A percentile compares a stretch with the other conserved stretches of the same genome.
Evolutionary conservation across 2,113 vertebrate species (phyloP).

Genomic region (Oncorhynchus mykiss): DNA sequence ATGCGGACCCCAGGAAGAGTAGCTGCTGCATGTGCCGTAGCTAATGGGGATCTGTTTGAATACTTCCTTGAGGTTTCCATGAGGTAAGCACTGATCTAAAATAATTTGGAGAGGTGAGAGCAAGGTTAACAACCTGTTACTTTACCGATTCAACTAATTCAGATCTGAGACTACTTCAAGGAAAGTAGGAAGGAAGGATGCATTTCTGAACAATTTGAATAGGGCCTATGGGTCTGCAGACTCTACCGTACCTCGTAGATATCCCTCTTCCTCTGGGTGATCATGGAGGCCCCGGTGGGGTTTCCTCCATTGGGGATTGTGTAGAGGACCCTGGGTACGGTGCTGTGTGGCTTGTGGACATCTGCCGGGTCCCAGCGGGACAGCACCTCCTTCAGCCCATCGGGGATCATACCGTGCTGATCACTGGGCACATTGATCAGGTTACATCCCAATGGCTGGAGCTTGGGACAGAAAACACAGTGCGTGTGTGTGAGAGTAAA

Average conservation of each 20-base stretch:
- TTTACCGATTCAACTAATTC: too few species aligned
- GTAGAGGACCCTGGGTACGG: slow-evolving; percentile 84
- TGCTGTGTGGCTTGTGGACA: slow-evolving; percentile 60
- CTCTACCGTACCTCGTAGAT: slow-evolving; percentile 83
- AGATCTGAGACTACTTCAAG: too few species aligned
- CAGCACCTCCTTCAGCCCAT: slow-evolving; percentile 78
- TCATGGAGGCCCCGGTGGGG: slow-evolving; percentile 89
- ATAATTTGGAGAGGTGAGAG: too few species aligned
- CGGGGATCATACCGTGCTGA: slow-evolving; percentile 86
- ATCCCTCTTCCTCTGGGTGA: slow-evolving; percentile 80
- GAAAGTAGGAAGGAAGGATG: too few species aligned
- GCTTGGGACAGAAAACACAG: slow-evolving; percentile 63
- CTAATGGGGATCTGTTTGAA: too few species aligned
- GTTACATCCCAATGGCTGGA: slow-evolving; percentile 87
- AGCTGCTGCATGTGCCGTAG: too few species aligned
- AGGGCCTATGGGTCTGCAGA: too few species aligned
- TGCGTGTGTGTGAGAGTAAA: background rate
- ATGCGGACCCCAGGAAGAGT: too few species aligned
- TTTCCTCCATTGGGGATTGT: slow-evolving; percentile 94
- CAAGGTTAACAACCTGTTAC: too few species aligned
- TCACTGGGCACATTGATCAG: slow-evolving; percentile 86
- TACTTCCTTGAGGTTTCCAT: too few species aligned
- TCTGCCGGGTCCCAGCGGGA: slow-evolving; percentile 84
- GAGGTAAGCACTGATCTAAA: too few species aligned
- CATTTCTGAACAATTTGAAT: too few species aligned